A percentile compares a stretch with the other conserved stretches of the same genome.
Evolutionary conservation across 2,113 vertebrate species (phyloP).

Genomic region (Hippoglossus stenolepis): DNA sequence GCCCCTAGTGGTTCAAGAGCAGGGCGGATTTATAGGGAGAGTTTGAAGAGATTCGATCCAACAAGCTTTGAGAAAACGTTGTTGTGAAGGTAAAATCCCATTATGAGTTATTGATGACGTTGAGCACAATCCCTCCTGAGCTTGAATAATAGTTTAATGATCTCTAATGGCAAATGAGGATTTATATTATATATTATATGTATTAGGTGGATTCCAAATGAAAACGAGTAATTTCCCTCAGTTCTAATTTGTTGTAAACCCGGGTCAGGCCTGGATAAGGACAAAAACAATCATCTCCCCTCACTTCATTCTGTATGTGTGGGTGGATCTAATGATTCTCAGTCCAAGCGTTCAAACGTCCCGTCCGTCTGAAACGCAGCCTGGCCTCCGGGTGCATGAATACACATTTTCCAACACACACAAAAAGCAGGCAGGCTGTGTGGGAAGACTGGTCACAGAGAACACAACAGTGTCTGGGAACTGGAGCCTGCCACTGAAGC

Average conservation of each 20-base stretch:
- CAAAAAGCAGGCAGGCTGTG: conserved; percentile 20
- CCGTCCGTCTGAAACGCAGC: conserved; percentile 17
- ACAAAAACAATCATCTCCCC: conserved; percentile 44
- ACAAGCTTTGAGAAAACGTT: conserved; percentile 6
- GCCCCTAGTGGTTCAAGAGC: conserved; percentile 39
- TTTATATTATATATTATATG: neutral
- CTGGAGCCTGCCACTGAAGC: conserved; percentile 35
- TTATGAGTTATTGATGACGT: conserved; percentile 22
- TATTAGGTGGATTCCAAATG: neutral
- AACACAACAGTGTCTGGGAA: conserved; percentile 3
- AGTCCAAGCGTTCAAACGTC: conserved; percentile 42
- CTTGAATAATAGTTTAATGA: conserved; percentile 7
- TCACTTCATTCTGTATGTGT: conserved; percentile 59
- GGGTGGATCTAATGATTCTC: conserved; percentile 51
- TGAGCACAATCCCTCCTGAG: conserved; percentile 1
- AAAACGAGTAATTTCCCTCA: neutral
- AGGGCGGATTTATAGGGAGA: conserved; percentile 21
- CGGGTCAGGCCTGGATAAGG: conserved; percentile 33
- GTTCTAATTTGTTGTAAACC: conserved; percentile 10
- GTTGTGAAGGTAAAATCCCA: conserved; percentile 29
- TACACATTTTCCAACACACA: conserved; percentile 42
- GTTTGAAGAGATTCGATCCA: conserved; percentile 30
- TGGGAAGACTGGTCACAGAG: conserved; percentile 54
- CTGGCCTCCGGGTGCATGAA: conserved; percentile 40
- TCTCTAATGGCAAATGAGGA: neutral